Evolutionary conservation across 2,113 vertebrate species (phyloP), one percentile per base, ranked within the genome.

Genomic region (Aspidoscelis tigris): DNA sequence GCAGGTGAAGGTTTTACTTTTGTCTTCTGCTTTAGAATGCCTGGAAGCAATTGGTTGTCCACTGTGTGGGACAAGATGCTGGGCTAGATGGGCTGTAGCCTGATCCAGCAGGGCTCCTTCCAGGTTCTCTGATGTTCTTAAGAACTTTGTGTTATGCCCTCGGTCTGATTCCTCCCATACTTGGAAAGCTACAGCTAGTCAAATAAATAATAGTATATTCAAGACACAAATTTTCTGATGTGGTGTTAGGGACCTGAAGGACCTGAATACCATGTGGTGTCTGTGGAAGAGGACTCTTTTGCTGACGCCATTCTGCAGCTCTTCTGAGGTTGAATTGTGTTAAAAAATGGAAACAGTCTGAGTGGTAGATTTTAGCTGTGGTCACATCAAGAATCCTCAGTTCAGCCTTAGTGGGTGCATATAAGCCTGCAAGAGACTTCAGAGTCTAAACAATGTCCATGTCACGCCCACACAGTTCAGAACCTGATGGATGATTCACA

Each of bases 361-460:
- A 0, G 80, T 2, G 4, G 72, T 64, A 87, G 16, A 90, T 90
- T 90, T 89, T 74, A 89, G 33, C 88, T 88, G 92, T 70, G 89
- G 88, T 89, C 80, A 43, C 71, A 86, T 89, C 76, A 1, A 0
- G 84, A 79, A 89, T 73, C 22, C 64, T 53, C 44, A 84, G 82
- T 61, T 88, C 72, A 39, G 47, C 73, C 83, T 0, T 0, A 64
- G 80, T 20, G 80, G 64, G 26, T n/a, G 43, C 0, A 0, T 21
- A 41, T 75, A 86, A 83, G 82, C 68, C 61, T 50, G 81, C 73
- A 83, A 79, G 87, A 78, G 78, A 74, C 44, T 78, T 69, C n/a
- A 55, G 58, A 64, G 72, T 81, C 55, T 80, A 65, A 81, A 89
- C 43, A 79, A 44, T n/a, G 81, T 85, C 76, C 75, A 3, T 47